These are phyloP conservation scores for Sorex maritimensis DNA, from an alignment of 2,797 vertebrate genomes.

Conservation along the genomic window DNA sequence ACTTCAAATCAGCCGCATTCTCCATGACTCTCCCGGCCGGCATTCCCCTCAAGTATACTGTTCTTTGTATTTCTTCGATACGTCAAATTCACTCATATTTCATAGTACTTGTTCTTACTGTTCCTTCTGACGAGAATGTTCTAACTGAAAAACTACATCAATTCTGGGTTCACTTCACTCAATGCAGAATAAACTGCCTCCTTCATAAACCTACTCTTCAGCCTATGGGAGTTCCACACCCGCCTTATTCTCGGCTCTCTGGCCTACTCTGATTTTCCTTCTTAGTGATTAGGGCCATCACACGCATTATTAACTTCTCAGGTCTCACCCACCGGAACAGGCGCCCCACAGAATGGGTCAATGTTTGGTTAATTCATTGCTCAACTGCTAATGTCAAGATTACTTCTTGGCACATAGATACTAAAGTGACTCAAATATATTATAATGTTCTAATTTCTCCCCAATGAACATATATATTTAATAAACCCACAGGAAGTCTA, in stretches of 20 bases:
- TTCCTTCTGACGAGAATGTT: background rate
- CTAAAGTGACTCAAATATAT: constrained; percentile 23
- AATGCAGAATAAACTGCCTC: background rate
- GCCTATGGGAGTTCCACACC: background rate
- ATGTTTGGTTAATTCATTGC: constrained; percentile 6
- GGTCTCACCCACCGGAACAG: background rate
- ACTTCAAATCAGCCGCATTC: background rate
- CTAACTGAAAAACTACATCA: background rate
- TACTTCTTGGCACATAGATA: background rate
- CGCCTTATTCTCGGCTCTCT: background rate
- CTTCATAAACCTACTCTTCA: background rate
- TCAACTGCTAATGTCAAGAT: background rate
- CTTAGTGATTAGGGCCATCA: background rate
- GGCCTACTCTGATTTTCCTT: background rate
- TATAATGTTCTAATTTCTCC: constrained; percentile 10
- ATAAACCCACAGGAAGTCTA: background rate
- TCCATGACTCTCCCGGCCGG: background rate
- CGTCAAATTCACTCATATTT: background rate
- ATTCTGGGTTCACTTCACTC: background rate
- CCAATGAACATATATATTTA: constrained; percentile 39
- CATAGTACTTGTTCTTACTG: background rate
- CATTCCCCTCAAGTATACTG: background rate
- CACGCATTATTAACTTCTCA: constrained; percentile 9
- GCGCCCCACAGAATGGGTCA: background rate
- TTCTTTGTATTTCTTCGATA: background rate